Conservation (phyloP, 92 coral and sea anemone species). For the Palythoa grandiflora region DNA sequence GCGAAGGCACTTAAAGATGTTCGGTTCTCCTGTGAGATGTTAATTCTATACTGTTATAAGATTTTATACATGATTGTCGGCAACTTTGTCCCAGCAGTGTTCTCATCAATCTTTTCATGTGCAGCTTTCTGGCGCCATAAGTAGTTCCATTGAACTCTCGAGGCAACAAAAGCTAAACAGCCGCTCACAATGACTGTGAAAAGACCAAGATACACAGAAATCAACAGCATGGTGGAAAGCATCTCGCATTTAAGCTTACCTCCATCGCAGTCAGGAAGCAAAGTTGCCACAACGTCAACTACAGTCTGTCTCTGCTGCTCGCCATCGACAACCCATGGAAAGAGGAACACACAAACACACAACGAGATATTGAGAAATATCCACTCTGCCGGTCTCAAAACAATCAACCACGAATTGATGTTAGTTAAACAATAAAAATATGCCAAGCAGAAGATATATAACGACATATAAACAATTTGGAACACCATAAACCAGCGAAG, state of each 20-base stretch:
- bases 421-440: conserved; percentile 3
- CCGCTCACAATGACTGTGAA: conserved; percentile 4
- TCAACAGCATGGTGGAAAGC: not conserved
- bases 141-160: conserved; percentile 19
- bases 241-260: not conserved
- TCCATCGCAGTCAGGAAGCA: conserved; percentile 14
- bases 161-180: conserved; percentile 19
- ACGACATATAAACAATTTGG: conserved; percentile 11
- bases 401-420: conserved; percentile 24
- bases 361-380: not conserved
- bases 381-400: conserved; percentile 24
- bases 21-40: not conserved
- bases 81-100: not conserved
- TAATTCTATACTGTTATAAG: not conserved
- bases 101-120: not conserved
- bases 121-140: not conserved
- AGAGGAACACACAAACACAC: not conserved
- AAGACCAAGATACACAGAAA: conserved; percentile 22
- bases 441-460: conserved; percentile 9
- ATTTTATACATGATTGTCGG: not conserved
- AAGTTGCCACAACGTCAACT: conserved; percentile 22
- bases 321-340: not conserved
- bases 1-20: no score
- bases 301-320: conserved; percentile 11
- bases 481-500: conserved; percentile 26